Evolutionary conservation across 2,888 invertebrate species (phyloP).

Genomic region (Dioctria rufipes): DNA sequence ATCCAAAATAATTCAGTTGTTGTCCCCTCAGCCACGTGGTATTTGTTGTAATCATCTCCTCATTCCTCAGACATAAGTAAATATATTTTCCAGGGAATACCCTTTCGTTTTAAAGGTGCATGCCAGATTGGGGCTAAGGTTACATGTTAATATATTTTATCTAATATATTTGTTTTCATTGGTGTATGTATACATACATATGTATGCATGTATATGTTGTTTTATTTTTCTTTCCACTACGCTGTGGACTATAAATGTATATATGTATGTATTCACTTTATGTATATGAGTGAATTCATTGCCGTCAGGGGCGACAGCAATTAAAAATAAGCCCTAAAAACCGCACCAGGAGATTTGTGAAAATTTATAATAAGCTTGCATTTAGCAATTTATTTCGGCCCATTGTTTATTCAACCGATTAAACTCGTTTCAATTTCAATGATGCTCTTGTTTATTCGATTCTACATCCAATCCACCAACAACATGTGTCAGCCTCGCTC

Average conservation of each 20-base stretch:
- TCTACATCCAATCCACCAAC: neutral
- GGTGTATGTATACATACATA: neutral
- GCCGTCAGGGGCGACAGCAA: constrained; percentile 31
- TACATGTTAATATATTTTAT: neutral
- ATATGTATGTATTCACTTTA: constrained; percentile 29
- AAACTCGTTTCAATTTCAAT: constrained; percentile 24
- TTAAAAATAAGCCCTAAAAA: constrained; percentile 53
- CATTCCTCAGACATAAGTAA: neutral
- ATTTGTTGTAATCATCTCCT: neutral
- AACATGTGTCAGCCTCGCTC: neutral
- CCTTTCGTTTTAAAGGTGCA: constrained; percentile 17
- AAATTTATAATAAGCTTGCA: constrained; percentile 57
- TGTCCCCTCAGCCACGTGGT: neutral
- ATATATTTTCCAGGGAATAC: constrained; percentile 38
- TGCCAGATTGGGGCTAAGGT: neutral
- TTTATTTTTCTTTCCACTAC: constrained; percentile 21
- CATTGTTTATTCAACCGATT: constrained; percentile 39
- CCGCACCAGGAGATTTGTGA: constrained; percentile 56
- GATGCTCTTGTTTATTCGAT: constrained; percentile 39
- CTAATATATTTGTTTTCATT: neutral
- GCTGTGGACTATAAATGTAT: neutral
- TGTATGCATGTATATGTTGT: neutral
- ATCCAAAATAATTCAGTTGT: constrained; percentile 28
- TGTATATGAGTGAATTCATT: constrained; percentile 20
- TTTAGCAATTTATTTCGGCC: constrained; percentile 30